Conservation (phyloP, 2,113 vertebrate species). For the Micromys minutus region DNA sequence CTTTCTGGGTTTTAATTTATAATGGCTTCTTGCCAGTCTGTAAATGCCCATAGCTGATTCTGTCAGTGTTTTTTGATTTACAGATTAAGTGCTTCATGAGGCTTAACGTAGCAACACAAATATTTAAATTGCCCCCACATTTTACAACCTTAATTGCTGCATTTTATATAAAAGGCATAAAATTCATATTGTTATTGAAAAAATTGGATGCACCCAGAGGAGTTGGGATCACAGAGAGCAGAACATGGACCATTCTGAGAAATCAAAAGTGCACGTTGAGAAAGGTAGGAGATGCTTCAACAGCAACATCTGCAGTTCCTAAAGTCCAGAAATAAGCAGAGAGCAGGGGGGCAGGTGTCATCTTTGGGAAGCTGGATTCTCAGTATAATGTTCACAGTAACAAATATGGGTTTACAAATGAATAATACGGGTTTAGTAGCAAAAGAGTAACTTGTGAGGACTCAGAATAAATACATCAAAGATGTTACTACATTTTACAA, state of each 20-base stretch:
- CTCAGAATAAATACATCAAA: background rate
- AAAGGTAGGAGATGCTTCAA: conserved; percentile 76
- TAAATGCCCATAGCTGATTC: conserved; percentile 55
- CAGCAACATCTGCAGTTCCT: background rate
- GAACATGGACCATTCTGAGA: conserved; percentile 81
- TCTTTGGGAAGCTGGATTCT: background rate
- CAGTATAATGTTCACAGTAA: background rate
- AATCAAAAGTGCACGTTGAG: conserved; percentile 12
- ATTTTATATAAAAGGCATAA: conserved; percentile 84
- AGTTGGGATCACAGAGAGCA: conserved; percentile 35
- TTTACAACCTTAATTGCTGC: conserved; percentile 74
- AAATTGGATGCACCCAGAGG: conserved; percentile 26
- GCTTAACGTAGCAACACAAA: conserved; percentile 83
- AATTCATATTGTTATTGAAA: conserved; percentile 49
- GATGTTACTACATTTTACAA: background rate
- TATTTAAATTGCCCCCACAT: conserved; percentile 80
- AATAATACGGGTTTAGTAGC: background rate
- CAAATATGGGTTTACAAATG: background rate
- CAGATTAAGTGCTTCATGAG: conserved; percentile 63
- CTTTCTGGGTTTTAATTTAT: background rate
- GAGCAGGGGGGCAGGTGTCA: background rate
- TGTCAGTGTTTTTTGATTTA: conserved; percentile 58
- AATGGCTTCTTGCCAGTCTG: background rate
- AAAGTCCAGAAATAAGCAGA: background rate
- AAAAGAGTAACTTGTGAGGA: background rate